phyloP scores from a whole-genome alignment of 2,888 invertebrate genomes.

The Petrolisthes cinctipes region DNA sequence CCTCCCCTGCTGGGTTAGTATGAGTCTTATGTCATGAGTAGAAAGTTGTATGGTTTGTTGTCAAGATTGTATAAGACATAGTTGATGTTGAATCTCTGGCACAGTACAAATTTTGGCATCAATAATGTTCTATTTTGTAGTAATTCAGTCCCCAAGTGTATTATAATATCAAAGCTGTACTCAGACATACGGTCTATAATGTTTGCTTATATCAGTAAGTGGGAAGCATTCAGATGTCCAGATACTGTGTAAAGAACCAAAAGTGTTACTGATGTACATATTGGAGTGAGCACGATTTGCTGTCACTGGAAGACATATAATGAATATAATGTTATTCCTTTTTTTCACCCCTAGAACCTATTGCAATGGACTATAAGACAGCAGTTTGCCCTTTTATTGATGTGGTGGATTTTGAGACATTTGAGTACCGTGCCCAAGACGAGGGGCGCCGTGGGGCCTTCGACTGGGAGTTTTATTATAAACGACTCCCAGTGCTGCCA shows the following conservation, averaged over 20 bases:
- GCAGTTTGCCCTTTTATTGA: slow-evolving; percentile 96
- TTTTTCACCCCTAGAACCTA: slow-evolving; percentile 77
- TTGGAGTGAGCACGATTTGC: too few species aligned
- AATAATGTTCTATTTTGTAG: too few species aligned
- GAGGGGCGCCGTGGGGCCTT: slow-evolving; percentile 95
- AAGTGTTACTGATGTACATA: too few species aligned
- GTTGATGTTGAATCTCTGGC: not conserved
- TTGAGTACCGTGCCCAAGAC: slow-evolving; percentile 93
- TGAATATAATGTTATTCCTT: not conserved
- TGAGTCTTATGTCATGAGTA: not conserved
- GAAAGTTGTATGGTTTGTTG: not conserved
- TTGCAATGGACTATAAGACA: slow-evolving; percentile 84
- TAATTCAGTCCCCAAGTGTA: too few species aligned
- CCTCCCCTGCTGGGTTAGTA: slow-evolving; percentile 83
- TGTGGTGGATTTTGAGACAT: slow-evolving; percentile 89
- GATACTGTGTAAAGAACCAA: too few species aligned
- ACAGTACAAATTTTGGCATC: not conserved
- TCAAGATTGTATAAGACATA: not conserved
- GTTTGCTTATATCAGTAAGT: too few species aligned
- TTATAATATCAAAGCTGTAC: too few species aligned
- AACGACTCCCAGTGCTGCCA: slow-evolving; percentile 86
- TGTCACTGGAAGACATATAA: too few species aligned
- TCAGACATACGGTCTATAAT: too few species aligned
- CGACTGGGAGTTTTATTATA: slow-evolving; percentile 98
- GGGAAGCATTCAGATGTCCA: too few species aligned